Conservation (phyloP, 2,113 vertebrate genomes). For the Nothoprocta perdicaria region DNA sequence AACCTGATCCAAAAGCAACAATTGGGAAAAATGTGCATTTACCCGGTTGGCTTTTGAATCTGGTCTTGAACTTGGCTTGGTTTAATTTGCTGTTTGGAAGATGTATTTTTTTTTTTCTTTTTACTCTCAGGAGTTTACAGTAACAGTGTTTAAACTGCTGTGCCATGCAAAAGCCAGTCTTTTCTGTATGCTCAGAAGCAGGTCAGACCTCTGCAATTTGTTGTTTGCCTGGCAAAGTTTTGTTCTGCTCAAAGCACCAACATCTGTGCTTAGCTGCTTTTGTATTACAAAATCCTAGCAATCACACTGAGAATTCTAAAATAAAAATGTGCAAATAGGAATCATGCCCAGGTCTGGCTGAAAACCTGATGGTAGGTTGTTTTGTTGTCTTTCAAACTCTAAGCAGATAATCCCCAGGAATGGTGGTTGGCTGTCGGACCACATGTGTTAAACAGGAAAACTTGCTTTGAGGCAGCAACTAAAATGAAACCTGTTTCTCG, state of each 20-base stretch:
- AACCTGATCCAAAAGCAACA: constrained; percentile 39
- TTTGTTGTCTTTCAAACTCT: constrained; percentile 49
- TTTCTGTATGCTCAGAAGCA: not conserved
- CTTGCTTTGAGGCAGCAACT: constrained; percentile 47
- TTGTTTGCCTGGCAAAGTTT: not conserved
- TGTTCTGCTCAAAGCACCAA: not conserved
- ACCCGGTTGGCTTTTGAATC: constrained; percentile 12
- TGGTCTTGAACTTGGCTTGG: not conserved
- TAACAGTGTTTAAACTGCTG: not conserved
- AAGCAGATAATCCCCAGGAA: constrained; percentile 52
- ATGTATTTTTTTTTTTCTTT: not conserved
- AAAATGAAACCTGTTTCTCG: not conserved
- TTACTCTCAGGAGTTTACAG: not conserved
- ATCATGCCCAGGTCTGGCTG: constrained; percentile 45
- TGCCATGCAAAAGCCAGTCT: not conserved
- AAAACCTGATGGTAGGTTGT: not conserved
- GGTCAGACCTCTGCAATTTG: not conserved
- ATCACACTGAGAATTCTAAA: not conserved
- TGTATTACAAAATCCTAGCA: constrained; percentile 18
- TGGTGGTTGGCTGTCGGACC: constrained; percentile 33
- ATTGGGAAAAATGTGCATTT: not conserved
- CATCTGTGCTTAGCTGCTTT: not conserved
- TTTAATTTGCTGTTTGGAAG: not conserved
- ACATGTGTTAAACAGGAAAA: constrained; percentile 30
- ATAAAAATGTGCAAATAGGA: constrained; percentile 29